These are phyloP conservation scores for Synergus laeviventris DNA, from an alignment of 2,888 invertebrate genomes.

Conservation along the genomic window DNA sequence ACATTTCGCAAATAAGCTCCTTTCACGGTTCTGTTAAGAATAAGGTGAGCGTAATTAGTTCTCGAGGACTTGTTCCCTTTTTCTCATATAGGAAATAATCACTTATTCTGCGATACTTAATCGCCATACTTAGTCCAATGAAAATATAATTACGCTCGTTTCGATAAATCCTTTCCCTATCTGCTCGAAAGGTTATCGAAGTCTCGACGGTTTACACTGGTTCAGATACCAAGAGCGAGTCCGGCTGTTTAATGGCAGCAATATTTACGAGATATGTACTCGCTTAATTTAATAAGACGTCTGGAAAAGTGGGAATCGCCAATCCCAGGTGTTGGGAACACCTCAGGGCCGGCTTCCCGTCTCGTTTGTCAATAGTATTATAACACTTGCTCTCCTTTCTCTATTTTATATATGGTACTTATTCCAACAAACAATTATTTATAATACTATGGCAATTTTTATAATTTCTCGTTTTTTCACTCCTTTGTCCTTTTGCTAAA, in stretches of 20 bases:
- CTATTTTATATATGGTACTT: not conserved
- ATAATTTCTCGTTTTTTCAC: too few relatives aligned
- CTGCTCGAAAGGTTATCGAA: slow-evolving; percentile 9
- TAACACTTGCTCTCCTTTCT: slow-evolving; percentile 9
- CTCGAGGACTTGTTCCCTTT: not conserved
- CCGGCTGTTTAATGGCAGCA: slow-evolving; percentile 20
- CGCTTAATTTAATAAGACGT: slow-evolving; percentile 27
- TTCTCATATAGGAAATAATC: slow-evolving; percentile 16
- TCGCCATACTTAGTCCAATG: slow-evolving; percentile 23
- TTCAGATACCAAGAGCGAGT: not conserved
- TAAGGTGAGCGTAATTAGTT: slow-evolving; percentile 13
- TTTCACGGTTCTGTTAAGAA: not conserved
- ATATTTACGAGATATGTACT: slow-evolving; percentile 29
- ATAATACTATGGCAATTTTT: too few relatives aligned
- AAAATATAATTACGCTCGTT: slow-evolving; percentile 32
- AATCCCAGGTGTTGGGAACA: slow-evolving; percentile 10
- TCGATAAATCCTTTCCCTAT: slow-evolving; percentile 28
- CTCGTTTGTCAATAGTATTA: not conserved
- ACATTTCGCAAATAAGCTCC: slow-evolving; percentile 6
- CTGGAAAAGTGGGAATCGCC: slow-evolving; percentile 20
- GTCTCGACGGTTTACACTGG: slow-evolving; percentile 21
- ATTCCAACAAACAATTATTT: not conserved
- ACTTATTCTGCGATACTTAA: slow-evolving; percentile 25
- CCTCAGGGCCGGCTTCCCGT: not conserved
- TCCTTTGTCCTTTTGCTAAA: too few relatives aligned